phyloP scores from a whole-genome alignment of 2,113 vertebrate genomes.

The Sus scrofa region DNA sequence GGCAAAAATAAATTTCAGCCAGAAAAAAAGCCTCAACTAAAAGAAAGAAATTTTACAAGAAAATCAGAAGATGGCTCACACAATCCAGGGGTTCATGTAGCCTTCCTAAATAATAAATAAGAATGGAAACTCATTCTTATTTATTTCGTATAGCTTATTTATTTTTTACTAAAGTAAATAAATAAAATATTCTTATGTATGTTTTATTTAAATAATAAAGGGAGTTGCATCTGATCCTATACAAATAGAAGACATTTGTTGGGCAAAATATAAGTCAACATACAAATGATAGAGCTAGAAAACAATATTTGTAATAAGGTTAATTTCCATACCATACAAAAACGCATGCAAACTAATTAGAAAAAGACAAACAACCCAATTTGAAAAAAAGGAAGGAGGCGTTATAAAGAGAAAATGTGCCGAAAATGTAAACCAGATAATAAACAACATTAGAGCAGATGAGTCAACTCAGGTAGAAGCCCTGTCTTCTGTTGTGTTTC shows the following conservation, averaged over 20 bases:
- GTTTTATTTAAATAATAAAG: background rate
- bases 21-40: background rate
- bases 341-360: background rate
- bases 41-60: background rate
- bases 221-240: background rate
- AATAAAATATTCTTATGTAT: background rate
- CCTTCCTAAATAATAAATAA: background rate
- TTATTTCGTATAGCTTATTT: background rate
- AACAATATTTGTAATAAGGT: constrained; percentile 30
- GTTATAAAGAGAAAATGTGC: background rate
- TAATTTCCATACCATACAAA: background rate
- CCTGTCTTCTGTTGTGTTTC: background rate
- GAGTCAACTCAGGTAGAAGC: too few species aligned
- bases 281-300: background rate
- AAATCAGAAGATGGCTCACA: background rate
- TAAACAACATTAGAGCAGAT: background rate
- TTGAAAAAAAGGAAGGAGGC: background rate
- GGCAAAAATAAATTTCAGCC: background rate
- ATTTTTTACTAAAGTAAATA: background rate
- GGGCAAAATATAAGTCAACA: background rate
- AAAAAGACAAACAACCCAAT: background rate
- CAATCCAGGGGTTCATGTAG: background rate
- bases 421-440: background rate
- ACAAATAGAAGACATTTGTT: background rate
- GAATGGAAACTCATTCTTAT: background rate